Percentiles rank a stretch among this genome's conserved stretches.
These are phyloP conservation scores for Ophion ellenae DNA, from an alignment of 2,888 invertebrate species.

Conservation along the genomic window DNA sequence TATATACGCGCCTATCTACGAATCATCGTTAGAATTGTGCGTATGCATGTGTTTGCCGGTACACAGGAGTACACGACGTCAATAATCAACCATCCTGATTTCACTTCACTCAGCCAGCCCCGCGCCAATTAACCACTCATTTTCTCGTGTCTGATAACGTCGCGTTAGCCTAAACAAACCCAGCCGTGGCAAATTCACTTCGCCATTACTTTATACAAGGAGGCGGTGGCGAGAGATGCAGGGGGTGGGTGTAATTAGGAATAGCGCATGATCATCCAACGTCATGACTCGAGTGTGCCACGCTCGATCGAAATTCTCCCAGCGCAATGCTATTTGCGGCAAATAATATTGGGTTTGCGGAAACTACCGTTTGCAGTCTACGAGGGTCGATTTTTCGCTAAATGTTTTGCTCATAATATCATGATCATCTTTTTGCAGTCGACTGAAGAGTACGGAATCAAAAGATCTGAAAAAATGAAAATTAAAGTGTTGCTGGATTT, in stretches of 20 bases:
- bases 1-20: background rate
- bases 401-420: no score
- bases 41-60: background rate
- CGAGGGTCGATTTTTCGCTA: no score
- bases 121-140: conserved; percentile 39
- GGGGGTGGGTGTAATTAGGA: background rate
- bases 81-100: conserved; percentile 46
- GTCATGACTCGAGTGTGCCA: background rate
- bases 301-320: no score
- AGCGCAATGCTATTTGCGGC: background rate
- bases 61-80: conserved; percentile 4
- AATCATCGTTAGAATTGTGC: conserved; percentile 53
- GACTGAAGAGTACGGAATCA: no score
- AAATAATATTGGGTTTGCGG: background rate
- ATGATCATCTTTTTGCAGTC: no score
- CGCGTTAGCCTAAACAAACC: background rate
- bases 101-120: conserved; percentile 35
- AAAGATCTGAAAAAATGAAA: no score
- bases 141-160: conserved; percentile 14
- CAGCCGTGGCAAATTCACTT: conserved; percentile 29
- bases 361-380: no score
- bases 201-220: background rate
- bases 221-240: background rate
- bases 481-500: background rate
- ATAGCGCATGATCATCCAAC: background rate